Conservation (phyloP, 2,797 vertebrate species). For the Platalea minor region DNA sequence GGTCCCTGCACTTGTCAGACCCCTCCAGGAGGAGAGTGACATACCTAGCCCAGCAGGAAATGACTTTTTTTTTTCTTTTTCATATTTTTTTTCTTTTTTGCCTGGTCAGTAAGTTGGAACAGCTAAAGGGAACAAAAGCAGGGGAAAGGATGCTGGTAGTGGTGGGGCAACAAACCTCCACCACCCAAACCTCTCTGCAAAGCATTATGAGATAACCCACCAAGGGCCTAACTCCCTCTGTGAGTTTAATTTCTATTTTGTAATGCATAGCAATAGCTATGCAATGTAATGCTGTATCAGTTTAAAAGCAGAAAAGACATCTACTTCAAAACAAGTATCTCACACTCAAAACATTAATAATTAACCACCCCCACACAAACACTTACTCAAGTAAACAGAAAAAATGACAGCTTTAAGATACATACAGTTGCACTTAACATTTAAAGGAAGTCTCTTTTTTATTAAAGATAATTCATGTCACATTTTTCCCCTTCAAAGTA, state of each 20-base stretch:
- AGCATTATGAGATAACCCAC: not conserved
- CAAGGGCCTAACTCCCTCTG: not conserved
- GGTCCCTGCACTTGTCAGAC: not conserved
- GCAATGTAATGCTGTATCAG: not conserved
- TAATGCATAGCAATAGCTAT: not conserved
- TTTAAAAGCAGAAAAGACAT: not conserved
- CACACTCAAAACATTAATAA: not conserved
- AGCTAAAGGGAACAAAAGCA: not conserved
- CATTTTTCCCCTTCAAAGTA: not conserved
- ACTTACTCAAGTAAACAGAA: not conserved
- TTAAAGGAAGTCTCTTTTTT: not conserved
- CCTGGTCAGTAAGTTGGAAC: not conserved
- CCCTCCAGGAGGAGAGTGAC: not conserved
- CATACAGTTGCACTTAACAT: not conserved
- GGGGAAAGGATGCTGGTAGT: not conserved
- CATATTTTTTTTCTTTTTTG: not conserved
- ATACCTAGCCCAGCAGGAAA: not conserved
- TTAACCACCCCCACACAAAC: not conserved
- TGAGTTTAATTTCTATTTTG: not conserved
- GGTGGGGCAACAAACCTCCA: not conserved
- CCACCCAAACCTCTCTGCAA: not conserved
- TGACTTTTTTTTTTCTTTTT: fast-evolving
- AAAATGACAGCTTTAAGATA: not conserved
- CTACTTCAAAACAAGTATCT: not conserved
- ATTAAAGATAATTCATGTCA: not conserved